phyloP scores from a whole-genome alignment of 2,888 invertebrate genomes.

The Cerastis rubricosa region DNA sequence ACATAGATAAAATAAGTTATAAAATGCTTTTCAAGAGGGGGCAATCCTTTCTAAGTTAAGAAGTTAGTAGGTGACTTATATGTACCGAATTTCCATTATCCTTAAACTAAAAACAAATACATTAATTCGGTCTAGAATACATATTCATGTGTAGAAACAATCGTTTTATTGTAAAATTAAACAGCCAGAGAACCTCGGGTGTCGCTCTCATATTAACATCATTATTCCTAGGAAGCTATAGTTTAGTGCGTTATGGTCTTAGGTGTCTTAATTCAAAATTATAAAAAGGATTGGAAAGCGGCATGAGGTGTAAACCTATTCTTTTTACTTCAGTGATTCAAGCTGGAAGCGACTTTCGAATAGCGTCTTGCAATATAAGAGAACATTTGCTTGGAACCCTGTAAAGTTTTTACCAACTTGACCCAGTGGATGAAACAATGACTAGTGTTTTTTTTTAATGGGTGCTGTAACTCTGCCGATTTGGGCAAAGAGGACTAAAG shows the following conservation, averaged over 20 bases:
- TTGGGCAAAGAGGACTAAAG: slow-evolving; percentile 4
- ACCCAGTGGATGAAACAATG: not conserved
- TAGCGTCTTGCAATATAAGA: not conserved
- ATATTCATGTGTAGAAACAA: not conserved
- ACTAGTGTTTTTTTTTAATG: not conserved
- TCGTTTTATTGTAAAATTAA: not conserved
- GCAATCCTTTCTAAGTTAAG: not conserved
- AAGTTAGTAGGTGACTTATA: not conserved
- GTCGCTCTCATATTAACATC: not conserved
- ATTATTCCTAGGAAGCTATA: not conserved
- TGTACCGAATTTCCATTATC: not conserved
- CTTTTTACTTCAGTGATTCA: not conserved
- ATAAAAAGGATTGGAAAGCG: slow-evolving; percentile 17
- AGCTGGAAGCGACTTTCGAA: not conserved
- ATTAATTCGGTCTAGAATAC: not conserved
- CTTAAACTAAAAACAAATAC: not conserved
- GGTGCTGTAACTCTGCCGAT: not conserved
- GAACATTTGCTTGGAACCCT: not conserved
- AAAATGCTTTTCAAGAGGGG: not conserved
- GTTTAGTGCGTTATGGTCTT: slow-evolving; percentile 11
- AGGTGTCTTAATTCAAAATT: slow-evolving; percentile 11
- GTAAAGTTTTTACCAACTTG: not conserved
- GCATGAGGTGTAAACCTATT: slow-evolving; percentile 1
- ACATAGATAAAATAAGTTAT: slow-evolving; percentile 41
- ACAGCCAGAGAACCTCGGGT: not conserved